Conservation (phyloP, 2,113 vertebrate genomes). For the Lucifuga dentata region DNA sequence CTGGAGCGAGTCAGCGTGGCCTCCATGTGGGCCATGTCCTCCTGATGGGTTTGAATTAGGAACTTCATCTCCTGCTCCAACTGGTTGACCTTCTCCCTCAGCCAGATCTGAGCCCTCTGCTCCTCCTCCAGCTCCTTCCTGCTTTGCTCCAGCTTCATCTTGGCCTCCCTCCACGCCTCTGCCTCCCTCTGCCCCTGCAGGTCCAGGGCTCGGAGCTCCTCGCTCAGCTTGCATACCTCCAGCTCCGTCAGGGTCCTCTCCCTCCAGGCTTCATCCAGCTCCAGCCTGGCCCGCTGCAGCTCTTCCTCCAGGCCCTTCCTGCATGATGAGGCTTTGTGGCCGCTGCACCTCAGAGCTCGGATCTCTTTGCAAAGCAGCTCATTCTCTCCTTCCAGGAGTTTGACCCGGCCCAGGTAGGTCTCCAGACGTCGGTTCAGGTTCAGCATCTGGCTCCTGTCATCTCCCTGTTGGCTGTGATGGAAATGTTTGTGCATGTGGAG, state of each 20-base stretch:
- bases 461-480: conserved; percentile 65
- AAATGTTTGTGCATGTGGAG: conserved; percentile 37
- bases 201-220: conserved; percentile 83
- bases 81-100: conserved; percentile 82
- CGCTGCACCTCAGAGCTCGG: conserved; percentile 74
- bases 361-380: conserved; percentile 85
- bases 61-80: conserved; percentile 86
- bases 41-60: conserved; percentile 83
- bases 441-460: conserved; percentile 93
- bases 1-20: conserved; percentile 65
- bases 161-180: conserved; percentile 78
- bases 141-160: conserved; percentile 75
- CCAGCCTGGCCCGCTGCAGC: conserved; percentile 80
- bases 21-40: conserved; percentile 84
- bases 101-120: conserved; percentile 85
- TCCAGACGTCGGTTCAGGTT: conserved; percentile 92
- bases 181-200: conserved; percentile 83
- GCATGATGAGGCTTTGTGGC: background rate
- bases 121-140: conserved; percentile 88
- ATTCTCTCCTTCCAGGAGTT: conserved; percentile 92
- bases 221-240: conserved; percentile 82
- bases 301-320: conserved; percentile 83
- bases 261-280: conserved; percentile 83
- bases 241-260: conserved; percentile 85
- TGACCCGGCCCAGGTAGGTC: conserved; percentile 89